Percentiles rank a stretch among this genome's conserved stretches.
Conservation (phyloP, 2,113 vertebrate genomes). For the Panurus biarmicus region DNA sequence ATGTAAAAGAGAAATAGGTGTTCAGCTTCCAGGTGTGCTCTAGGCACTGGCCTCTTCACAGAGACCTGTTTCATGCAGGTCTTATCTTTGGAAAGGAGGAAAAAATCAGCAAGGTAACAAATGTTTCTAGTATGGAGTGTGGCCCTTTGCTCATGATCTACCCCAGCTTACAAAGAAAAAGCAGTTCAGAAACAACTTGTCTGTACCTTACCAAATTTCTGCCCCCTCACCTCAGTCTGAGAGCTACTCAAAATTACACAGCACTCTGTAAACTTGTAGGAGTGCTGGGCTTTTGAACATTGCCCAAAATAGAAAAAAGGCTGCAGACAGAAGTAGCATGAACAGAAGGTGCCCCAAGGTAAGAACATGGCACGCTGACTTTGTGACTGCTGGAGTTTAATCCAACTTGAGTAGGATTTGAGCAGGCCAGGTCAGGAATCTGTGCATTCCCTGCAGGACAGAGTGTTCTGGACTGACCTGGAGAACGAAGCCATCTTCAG, state of each 20-base stretch:
- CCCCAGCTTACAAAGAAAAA: background rate
- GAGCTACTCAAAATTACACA: background rate
- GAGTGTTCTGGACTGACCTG: constrained; percentile 93
- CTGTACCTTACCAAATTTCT: background rate
- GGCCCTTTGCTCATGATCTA: background rate
- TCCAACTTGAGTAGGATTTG: background rate
- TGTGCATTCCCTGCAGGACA: constrained; percentile 77
- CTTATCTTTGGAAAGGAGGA: background rate
- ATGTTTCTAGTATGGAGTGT: background rate
- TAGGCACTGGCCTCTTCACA: background rate
- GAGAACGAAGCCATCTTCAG: constrained; percentile 96
- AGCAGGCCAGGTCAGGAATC: background rate
- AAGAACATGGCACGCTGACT: background rate
- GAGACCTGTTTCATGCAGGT: background rate
- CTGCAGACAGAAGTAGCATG: background rate
- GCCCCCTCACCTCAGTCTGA: background rate
- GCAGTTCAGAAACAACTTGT: background rate
- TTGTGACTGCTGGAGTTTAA: background rate
- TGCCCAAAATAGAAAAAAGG: background rate
- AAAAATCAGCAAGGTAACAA: background rate
- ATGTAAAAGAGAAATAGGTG: background rate
- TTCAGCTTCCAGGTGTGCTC: background rate
- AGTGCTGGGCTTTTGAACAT: background rate
- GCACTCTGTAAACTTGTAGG: background rate
- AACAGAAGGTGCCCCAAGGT: background rate